These are phyloP conservation scores for Onychostoma macrolepis DNA, from an alignment of 2,113 vertebrate genomes.

Conservation along the genomic window DNA sequence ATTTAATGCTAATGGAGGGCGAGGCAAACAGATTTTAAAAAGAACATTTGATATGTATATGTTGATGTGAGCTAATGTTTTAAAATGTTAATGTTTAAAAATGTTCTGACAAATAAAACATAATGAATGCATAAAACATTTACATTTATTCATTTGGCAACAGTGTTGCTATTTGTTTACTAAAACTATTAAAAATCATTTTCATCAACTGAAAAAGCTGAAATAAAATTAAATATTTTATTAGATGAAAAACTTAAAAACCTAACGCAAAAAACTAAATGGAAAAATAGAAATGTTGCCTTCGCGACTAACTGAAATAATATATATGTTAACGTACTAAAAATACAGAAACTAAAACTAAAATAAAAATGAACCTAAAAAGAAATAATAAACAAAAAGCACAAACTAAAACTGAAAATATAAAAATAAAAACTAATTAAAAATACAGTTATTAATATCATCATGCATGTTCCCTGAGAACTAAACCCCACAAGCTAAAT, in stretches of 20 bases:
- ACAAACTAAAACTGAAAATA: too few relatives aligned
- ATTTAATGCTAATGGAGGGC: not conserved
- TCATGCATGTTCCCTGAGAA: not conserved
- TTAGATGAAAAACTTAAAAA: not conserved
- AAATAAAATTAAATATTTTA: not conserved
- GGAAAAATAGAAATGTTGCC: not conserved
- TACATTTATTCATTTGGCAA: not conserved
- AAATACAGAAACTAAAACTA: not conserved
- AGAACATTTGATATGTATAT: not conserved
- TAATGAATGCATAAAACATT: not conserved
- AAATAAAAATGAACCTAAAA: not conserved
- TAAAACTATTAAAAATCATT: not conserved
- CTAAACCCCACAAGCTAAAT: not conserved
- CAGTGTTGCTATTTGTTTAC: not conserved
- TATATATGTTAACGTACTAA: not conserved
- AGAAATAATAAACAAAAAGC: too few relatives aligned
- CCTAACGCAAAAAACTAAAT: not conserved
- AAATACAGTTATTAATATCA: not conserved
- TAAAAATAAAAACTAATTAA: not conserved
- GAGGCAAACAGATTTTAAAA: not conserved
- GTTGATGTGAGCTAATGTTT: not conserved
- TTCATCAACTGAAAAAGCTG: not conserved
- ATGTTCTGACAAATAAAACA: not conserved
- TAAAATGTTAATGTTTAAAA: not conserved
- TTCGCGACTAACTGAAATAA: not conserved